Conservation (phyloP, 1,140 invertebrate genomes). For the Zophobas morio region DNA sequence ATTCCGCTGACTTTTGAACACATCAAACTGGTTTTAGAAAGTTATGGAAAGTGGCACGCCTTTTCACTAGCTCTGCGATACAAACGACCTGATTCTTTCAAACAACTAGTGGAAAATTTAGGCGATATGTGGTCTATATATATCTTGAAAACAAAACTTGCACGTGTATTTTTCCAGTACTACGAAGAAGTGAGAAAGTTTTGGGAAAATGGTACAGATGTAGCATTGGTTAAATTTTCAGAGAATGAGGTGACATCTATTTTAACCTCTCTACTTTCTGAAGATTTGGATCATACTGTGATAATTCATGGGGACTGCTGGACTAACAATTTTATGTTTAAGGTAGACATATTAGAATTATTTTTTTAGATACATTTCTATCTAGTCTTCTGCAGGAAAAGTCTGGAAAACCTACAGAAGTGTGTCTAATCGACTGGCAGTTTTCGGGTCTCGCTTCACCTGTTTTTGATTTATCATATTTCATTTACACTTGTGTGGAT, state of each 20-base stretch:
- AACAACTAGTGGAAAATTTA: too few species aligned
- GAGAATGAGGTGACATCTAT: slow-evolving; percentile 28
- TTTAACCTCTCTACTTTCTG: slow-evolving; percentile 36
- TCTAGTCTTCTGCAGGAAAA: slow-evolving; percentile 35
- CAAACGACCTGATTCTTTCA: too few species aligned
- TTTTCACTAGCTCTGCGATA: too few species aligned
- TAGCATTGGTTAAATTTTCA: neutral
- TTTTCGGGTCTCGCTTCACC: slow-evolving; percentile 1
- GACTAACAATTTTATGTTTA: slow-evolving; percentile 60
- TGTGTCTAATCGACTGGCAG: slow-evolving; percentile 24
- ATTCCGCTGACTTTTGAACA: too few species aligned
- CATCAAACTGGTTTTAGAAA: too few species aligned
- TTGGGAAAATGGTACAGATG: neutral
- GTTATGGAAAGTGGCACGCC: too few species aligned
- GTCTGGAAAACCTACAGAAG: slow-evolving; percentile 15
- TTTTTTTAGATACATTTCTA: slow-evolving; percentile 4
- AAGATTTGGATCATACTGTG: slow-evolving; percentile 19
- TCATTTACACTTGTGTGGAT: slow-evolving; percentile 15
- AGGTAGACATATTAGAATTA: slow-evolving; percentile 53
- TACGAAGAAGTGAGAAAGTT: slow-evolving; percentile 1
- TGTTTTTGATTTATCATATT: slow-evolving; percentile 18
- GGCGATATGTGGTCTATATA: too few species aligned
- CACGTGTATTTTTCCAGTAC: neutral
- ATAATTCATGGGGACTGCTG: slow-evolving; percentile 58
- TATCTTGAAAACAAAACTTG: too few species aligned